Conservation (phyloP, 2,797 vertebrate genomes). For the Gymnoscopelus microlampas region DNA sequence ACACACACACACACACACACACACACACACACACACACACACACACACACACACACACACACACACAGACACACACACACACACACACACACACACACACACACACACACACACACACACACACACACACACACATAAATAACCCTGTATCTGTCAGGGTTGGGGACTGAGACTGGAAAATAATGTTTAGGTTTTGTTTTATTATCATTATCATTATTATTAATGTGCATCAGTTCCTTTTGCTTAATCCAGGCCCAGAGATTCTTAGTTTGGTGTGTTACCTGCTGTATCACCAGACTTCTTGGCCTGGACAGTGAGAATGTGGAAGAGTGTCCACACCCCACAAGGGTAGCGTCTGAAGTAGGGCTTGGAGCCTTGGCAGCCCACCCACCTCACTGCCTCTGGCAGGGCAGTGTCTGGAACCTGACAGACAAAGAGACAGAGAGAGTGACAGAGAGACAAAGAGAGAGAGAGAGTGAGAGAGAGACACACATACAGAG, state of each 20-base stretch:
- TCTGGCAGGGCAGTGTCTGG: slow-evolving; percentile 77
- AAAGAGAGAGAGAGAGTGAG: slow-evolving; percentile 1
- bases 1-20: slow-evolving; percentile 9
- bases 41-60: not conserved
- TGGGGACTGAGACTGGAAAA: not conserved
- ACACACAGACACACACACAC: not conserved
- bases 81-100: too few relatives aligned
- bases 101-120: too few relatives aligned
- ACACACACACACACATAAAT: too few relatives aligned
- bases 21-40: slow-evolving; percentile 22
- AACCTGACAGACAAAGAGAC: slow-evolving; percentile 64
- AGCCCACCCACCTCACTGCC: slow-evolving; percentile 87
- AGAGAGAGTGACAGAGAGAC: slow-evolving; percentile 19
- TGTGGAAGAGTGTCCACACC: slow-evolving; percentile 92
- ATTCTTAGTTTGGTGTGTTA: slow-evolving; percentile 38
- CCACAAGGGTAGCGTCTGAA: slow-evolving; percentile 91
- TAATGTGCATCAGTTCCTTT: too few relatives aligned
- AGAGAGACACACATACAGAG: not conserved
- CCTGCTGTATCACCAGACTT: slow-evolving; percentile 55
- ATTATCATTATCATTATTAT: too few relatives aligned
- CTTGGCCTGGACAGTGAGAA: slow-evolving; percentile 86
- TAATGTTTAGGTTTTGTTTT: too few relatives aligned
- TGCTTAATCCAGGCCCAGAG: too few relatives aligned
- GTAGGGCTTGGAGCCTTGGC: slow-evolving; percentile 87
- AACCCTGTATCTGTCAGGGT: too few relatives aligned